A percentile compares a stretch with the other conserved stretches of the same genome.
Conservation (phyloP, 2,113 vertebrate species). For the Chionodraco myersi region DNA sequence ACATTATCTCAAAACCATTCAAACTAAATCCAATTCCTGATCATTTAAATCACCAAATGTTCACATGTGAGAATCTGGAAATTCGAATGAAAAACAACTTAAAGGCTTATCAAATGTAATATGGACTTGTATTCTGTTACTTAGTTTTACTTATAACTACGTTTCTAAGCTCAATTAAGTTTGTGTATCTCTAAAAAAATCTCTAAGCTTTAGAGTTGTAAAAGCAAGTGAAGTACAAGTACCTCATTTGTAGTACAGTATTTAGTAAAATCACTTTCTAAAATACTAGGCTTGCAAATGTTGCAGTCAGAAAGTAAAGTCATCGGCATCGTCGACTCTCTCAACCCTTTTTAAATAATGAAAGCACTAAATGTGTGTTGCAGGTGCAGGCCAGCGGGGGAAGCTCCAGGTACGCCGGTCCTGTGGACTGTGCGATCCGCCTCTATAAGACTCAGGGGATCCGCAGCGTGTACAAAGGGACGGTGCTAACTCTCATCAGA, state of each 20-base stretch:
- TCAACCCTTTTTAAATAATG: too few species aligned
- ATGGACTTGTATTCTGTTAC: not conserved
- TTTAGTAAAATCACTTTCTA: not conserved
- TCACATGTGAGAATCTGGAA: not conserved
- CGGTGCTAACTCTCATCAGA: slow-evolving; percentile 84
- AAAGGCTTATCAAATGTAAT: not conserved
- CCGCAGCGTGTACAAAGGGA: slow-evolving; percentile 82
- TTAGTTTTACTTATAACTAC: too few species aligned
- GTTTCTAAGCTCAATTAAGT: too few species aligned
- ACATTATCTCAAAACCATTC: not conserved
- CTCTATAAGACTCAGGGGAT: slow-evolving; percentile 81
- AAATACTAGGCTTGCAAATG: not conserved
- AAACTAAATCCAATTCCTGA: not conserved
- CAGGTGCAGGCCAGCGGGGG: slow-evolving; percentile 79
- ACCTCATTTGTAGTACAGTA: not conserved
- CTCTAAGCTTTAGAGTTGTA: too few species aligned
- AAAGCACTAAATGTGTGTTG: not conserved
- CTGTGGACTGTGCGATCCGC: slow-evolving; percentile 79
- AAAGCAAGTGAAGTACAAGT: not conserved
- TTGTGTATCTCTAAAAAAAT: too few species aligned
- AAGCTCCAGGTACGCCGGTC: slow-evolving; percentile 69
- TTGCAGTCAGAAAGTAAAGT: too few species aligned
- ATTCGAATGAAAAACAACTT: not conserved
- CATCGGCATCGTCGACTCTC: not conserved
- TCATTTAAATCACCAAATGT: not conserved